A percentile compares a stretch with the other conserved stretches of the same genome.
phyloP scores from a whole-genome alignment of 2,113 vertebrate genomes.

The Neomonachus schauinslandi region DNA sequence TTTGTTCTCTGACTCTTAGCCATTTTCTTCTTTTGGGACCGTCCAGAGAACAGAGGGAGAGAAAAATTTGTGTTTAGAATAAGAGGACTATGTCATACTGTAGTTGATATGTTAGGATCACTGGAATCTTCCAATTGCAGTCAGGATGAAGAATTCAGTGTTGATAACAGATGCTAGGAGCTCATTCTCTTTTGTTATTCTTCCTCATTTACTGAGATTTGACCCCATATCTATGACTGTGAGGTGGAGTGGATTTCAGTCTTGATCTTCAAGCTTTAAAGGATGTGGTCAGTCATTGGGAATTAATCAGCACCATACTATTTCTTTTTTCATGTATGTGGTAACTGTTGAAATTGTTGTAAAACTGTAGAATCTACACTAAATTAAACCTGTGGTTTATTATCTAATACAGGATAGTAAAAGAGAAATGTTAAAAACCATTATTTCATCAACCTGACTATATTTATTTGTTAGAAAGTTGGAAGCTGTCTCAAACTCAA shows the following conservation, averaged over 20 bases:
- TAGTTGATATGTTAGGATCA: not conserved
- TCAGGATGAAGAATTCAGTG: slow-evolving; percentile 8
- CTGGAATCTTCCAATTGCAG: not conserved
- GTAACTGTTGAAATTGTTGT: slow-evolving; percentile 28
- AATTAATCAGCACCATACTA: slow-evolving; percentile 12
- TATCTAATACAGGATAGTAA: not conserved
- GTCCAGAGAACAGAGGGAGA: slow-evolving; percentile 47
- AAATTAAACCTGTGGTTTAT: slow-evolving; percentile 29
- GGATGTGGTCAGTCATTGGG: not conserved
- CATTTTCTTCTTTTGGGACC: slow-evolving; percentile 39
- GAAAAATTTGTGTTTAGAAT: not conserved
- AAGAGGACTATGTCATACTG: not conserved
- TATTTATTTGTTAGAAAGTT: not conserved
- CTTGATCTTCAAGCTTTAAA: not conserved
- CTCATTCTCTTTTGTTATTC: not conserved
- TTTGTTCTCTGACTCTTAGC: slow-evolving; percentile 31
- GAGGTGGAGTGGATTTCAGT: not conserved
- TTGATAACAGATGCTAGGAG: not conserved
- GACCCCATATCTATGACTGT: not conserved
- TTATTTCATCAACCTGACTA: not conserved
- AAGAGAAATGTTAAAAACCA: not conserved
- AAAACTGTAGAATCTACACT: not conserved
- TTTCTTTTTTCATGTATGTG: not conserved
- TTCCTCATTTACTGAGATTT: not conserved
- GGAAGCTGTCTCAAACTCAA: slow-evolving; percentile 13